Base-by-base conservation (phyloP, 2,113 vertebrate genomes). In the Microcebus griseorufus region DNA sequence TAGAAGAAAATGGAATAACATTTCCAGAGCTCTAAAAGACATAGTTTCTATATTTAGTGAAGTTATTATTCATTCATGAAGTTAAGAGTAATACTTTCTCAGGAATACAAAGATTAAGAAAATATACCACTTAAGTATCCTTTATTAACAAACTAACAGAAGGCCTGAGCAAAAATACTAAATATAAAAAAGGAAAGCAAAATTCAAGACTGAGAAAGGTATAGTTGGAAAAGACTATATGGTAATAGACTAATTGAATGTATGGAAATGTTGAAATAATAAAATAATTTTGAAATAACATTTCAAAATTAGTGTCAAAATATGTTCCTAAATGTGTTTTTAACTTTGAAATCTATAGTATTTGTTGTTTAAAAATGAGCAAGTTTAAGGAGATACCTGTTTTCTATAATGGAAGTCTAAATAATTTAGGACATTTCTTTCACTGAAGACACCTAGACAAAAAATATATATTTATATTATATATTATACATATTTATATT, bases 1-100 rank as follows among this genome's bases (percentile, higher is more conserved):
- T 75, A 42, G 22, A 51, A 89, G 62, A 82, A 97, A 92, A 45
- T 39, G 18, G 22, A 55, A 8, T 62, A 62, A 70, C 55, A 94
- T 80, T 90, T 90, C 25, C 88, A 82, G 37, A 88, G 58, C 13
- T 91, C 23, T 76, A 78, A 72, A 86, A 39, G 22, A 79, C n/a
- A 58, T 23, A 32, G 23, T 80, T 93, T 91, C 88, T 79, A 65
- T 55, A 60, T 84, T 94, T 90, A 92, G 55, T 55, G 16, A 90
- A 53, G 34, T 72, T 64, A 51, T 48, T 96, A 84, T 81, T 94
- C 62, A 94, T 87, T 32, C 42, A 82, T 82, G 37, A 91, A 89
- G 51, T 93, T 93, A 95, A 90, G 39, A 93, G 51, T 92, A 87
- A 53, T 84, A 92, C 90, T 94, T 97, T 94, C 67, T 94, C 72